A percentile compares a stretch with the other conserved stretches of the same genome.
Conservation (phyloP, 2,113 vertebrate genomes). For the Pogona vitticeps region DNA sequence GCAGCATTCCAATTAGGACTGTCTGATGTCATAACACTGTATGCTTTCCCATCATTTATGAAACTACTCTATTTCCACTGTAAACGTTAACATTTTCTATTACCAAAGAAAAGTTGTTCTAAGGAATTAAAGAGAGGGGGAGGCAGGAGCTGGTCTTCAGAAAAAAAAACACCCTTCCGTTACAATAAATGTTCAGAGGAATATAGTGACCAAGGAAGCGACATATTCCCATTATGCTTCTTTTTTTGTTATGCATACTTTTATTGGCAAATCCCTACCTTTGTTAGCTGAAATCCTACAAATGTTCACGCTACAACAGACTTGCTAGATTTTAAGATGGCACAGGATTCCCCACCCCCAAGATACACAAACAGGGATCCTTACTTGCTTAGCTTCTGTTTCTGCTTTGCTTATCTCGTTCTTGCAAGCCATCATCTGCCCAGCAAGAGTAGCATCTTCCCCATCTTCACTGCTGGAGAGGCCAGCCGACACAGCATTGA, state of each 20-base stretch:
- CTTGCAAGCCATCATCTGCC: slow-evolving; percentile 94
- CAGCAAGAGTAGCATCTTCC: slow-evolving; percentile 86
- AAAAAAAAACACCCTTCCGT: neutral
- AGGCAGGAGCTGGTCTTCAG: neutral
- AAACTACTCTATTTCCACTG: neutral
- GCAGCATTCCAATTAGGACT: no score
- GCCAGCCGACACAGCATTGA: slow-evolving; percentile 90
- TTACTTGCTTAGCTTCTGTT: slow-evolving; percentile 93
- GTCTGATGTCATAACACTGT: neutral
- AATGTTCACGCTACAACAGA: neutral
- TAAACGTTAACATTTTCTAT: neutral
- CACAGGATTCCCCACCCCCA: neutral
- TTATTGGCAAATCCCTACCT: neutral
- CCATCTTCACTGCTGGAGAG: slow-evolving; percentile 89
- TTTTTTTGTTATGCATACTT: neutral
- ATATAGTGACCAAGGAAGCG: neutral
- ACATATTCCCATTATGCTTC: neutral
- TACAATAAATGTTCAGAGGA: neutral
- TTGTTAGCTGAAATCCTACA: neutral
- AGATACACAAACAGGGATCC: neutral
- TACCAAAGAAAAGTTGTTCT: neutral
- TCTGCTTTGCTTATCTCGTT: slow-evolving; percentile 92
- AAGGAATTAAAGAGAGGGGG: neutral
- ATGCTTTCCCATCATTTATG: neutral
- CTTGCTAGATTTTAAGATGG: neutral